A percentile compares a stretch with the other conserved stretches of the same genome.
These are phyloP conservation scores for Lithobates pipiens DNA, from an alignment of 2,797 vertebrate species.

Conservation along the genomic window DNA sequence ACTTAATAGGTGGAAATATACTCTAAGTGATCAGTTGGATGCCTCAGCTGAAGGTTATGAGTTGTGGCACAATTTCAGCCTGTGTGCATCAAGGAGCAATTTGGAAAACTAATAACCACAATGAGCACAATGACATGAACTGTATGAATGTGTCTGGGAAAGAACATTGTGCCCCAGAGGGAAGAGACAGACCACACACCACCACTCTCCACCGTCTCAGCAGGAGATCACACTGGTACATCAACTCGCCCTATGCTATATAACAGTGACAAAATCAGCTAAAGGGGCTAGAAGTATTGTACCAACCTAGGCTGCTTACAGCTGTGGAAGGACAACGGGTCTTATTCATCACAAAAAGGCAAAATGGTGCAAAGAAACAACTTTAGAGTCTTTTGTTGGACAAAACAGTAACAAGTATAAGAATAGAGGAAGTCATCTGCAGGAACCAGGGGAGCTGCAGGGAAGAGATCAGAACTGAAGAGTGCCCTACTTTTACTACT, in stretches of 20 bases:
- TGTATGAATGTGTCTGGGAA: constrained; percentile 12
- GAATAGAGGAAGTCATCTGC: too few species aligned
- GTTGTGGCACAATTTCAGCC: not conserved
- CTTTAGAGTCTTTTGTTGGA: too few species aligned
- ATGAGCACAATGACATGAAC: constrained; percentile 19
- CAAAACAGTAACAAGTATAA: too few species aligned
- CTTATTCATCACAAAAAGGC: not conserved
- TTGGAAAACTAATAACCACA: not conserved
- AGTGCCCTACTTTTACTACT: too few species aligned
- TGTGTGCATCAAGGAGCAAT: not conserved
- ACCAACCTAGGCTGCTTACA: not conserved
- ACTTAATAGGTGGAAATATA: not conserved
- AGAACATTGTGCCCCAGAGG: constrained; percentile 33
- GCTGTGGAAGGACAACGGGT: not conserved
- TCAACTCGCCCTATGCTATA: not conserved
- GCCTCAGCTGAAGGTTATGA: not conserved
- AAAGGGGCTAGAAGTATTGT: not conserved
- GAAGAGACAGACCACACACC: constrained; percentile 26
- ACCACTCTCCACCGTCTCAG: not conserved
- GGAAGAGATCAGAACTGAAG: too few species aligned
- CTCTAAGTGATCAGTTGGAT: not conserved
- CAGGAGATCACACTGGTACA: not conserved
- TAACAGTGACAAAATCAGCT: not conserved
- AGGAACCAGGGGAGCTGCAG: too few species aligned
- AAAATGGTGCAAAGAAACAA: too few species aligned